These are phyloP conservation scores for Alligator sinensis DNA, from an alignment of 2,113 vertebrate species.

Conservation along the genomic window DNA sequence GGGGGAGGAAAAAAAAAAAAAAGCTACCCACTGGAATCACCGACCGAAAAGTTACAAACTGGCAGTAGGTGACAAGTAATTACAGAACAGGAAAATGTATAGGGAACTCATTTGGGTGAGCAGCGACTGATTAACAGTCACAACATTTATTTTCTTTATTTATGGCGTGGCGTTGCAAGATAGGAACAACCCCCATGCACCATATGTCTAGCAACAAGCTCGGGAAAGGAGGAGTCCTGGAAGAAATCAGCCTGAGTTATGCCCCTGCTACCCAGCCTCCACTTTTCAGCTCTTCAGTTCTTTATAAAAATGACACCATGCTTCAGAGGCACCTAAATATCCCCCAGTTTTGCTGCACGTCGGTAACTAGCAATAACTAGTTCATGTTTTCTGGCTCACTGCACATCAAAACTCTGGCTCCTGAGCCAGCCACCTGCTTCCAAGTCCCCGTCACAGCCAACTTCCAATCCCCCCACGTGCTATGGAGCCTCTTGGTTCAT, in stretches of 20 bases:
- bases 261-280: not conserved
- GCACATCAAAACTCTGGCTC: not conserved
- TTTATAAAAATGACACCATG: not conserved
- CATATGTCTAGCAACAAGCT: constrained; percentile 16
- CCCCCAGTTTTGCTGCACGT: not conserved
- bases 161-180: constrained; percentile 52
- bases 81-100: constrained; percentile 59
- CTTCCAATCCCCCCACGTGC: rapidly evolving
- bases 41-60: constrained; percentile 49
- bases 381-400: rapidly evolving
- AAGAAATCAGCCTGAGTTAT: constrained; percentile 64
- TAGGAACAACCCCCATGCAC: constrained; percentile 45
- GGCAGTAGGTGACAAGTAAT: constrained; percentile 72
- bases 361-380: not conserved
- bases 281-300: not conserved
- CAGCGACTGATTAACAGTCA: constrained; percentile 57
- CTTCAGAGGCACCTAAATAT: rapidly evolving
- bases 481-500: rapidly evolving
- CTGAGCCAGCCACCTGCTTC: rapidly evolving
- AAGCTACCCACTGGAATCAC: constrained; percentile 31
- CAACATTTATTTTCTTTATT: constrained; percentile 71
- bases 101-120: constrained; percentile 63
- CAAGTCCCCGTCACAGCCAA: rapidly evolving
- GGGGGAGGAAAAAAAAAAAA: not conserved
- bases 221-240: constrained; percentile 59